Conservation (phyloP, 2,113 vertebrate species). For the Petroica traversi region DNA sequence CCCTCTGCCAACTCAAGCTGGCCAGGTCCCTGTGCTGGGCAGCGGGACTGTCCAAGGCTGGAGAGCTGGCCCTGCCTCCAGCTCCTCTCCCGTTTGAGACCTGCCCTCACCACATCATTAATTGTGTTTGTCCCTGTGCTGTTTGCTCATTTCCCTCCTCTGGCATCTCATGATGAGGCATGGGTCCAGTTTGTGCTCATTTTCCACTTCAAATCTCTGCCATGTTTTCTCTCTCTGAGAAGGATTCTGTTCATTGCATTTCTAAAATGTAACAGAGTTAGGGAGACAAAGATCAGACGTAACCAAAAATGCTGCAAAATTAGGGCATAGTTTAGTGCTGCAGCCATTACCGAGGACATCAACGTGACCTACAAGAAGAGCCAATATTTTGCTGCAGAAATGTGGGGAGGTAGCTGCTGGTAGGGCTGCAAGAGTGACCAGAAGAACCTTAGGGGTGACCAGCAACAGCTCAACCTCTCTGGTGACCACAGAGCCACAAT, state of each 20-base stretch:
- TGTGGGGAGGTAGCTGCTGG: neutral
- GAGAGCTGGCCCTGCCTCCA: neutral
- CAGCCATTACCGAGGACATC: neutral
- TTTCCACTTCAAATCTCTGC: slow-evolving; percentile 39
- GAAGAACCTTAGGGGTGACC: neutral
- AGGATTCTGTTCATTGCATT: slow-evolving; percentile 4
- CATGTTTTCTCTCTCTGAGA: neutral
- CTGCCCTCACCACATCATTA: neutral
- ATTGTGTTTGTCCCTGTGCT: neutral
- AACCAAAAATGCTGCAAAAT: neutral
- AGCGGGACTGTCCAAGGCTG: neutral
- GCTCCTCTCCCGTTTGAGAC: neutral
- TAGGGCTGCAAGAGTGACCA: accelerated
- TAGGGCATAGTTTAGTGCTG: neutral
- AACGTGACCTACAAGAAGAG: neutral
- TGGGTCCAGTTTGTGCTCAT: neutral
- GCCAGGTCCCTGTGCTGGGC: accelerated
- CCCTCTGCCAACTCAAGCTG: neutral
- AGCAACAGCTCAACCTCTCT: neutral
- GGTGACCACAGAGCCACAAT: accelerated
- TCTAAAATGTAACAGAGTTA: slow-evolving; percentile 3
- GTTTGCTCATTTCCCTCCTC: neutral
- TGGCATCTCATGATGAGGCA: neutral
- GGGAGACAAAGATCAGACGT: slow-evolving; percentile 1
- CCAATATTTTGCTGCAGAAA: neutral